Percentiles rank a stretch among this genome's conserved stretches.
Conservation (phyloP, 2,113 vertebrate genomes). For the Pomatostomus ruficeps region DNA sequence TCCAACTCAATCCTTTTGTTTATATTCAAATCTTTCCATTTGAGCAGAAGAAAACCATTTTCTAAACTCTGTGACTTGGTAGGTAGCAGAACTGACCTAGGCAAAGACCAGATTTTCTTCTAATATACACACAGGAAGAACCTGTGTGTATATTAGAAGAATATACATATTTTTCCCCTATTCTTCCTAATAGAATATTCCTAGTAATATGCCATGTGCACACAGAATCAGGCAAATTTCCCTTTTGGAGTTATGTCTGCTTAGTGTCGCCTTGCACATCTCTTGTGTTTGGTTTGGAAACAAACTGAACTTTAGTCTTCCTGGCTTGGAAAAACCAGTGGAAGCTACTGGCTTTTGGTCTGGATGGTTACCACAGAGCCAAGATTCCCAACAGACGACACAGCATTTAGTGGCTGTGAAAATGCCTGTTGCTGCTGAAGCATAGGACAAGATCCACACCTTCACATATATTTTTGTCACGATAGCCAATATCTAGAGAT, state of each 20-base stretch:
- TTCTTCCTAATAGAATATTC: not conserved
- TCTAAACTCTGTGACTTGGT: not conserved
- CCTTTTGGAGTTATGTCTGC: not conserved
- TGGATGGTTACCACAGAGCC: not conserved
- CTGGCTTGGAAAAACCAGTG: not conserved
- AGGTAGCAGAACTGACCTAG: not conserved
- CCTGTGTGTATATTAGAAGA: too few relatives aligned
- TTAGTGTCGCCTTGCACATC: not conserved
- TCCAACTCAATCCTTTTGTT: not conserved
- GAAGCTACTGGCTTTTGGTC: not conserved
- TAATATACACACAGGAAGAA: not conserved
- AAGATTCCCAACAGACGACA: not conserved
- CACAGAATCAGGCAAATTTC: not conserved
- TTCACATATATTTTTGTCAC: not conserved
- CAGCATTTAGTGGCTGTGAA: not conserved
- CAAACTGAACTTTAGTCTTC: not conserved
- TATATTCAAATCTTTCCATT: not conserved
- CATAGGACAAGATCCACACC: not conserved
- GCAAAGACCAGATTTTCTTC: not conserved
- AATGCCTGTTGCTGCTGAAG: not conserved
- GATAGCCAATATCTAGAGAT: not conserved
- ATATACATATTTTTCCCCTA: not conserved
- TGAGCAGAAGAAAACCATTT: not conserved
- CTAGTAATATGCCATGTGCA: not conserved
- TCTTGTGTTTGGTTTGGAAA: not conserved